Percentiles rank a stretch among this genome's conserved stretches.
These are phyloP conservation scores for Chloroceryle amazona DNA, from an alignment of 2,797 vertebrate genomes.

Conservation along the genomic window DNA sequence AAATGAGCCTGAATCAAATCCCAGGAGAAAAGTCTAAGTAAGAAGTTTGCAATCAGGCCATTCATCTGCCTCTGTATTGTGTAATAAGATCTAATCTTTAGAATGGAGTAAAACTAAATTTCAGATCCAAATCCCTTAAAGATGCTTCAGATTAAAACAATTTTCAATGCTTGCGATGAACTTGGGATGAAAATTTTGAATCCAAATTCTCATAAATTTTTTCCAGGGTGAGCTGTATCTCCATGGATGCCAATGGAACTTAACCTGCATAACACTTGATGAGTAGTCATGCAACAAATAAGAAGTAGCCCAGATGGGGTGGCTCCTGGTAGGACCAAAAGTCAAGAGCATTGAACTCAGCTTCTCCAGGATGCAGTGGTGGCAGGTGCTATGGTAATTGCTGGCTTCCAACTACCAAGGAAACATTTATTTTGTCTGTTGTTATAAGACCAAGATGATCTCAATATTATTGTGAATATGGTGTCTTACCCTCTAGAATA, in stretches of 20 bases:
- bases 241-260: fast-evolving
- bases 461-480: not conserved
- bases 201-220: not conserved
- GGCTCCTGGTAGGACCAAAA: not conserved
- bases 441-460: not conserved
- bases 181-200: not conserved
- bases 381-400: not conserved
- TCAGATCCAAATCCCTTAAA: not conserved
- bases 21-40: slow-evolving; percentile 20
- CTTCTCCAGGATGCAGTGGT: not conserved
- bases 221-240: not conserved
- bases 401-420: not conserved
- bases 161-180: not conserved
- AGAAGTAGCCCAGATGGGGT: not conserved
- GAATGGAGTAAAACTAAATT: not conserved
- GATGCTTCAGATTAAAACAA: not conserved
- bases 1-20: slow-evolving; percentile 29
- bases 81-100: not conserved
- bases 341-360: not conserved
- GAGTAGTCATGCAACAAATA: not conserved
- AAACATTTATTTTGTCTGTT: not conserved
- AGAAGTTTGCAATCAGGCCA: slow-evolving; percentile 37
- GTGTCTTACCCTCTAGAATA: not conserved
- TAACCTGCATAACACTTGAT: fast-evolving
- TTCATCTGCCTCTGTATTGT: slow-evolving; percentile 1